These are phyloP conservation scores for Synergus umbraculus DNA, from an alignment of 2,888 invertebrate genomes.

Conservation along the genomic window DNA sequence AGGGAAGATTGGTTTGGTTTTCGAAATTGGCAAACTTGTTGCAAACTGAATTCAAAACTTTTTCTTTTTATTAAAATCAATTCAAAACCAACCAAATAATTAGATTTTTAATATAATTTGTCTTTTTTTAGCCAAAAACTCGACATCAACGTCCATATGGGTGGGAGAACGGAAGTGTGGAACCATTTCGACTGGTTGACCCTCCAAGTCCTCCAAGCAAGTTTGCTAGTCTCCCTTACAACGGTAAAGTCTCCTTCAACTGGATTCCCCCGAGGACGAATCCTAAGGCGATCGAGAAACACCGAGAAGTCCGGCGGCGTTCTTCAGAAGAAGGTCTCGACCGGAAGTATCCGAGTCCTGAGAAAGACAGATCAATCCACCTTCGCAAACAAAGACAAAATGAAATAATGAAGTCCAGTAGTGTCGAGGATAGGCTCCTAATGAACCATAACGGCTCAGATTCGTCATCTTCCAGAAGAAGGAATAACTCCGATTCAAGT, in stretches of 20 bases:
- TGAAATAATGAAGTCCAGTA: slow-evolving; percentile 71
- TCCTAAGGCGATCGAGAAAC: slow-evolving; percentile 80
- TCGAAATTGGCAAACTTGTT: neutral
- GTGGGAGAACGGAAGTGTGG: slow-evolving; percentile 81
- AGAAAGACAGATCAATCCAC: slow-evolving; percentile 58
- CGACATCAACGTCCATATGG: slow-evolving; percentile 87
- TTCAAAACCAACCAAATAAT: neutral
- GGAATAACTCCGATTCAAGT: slow-evolving; percentile 71
- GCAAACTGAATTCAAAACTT: neutral
- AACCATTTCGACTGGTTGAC: slow-evolving; percentile 76
- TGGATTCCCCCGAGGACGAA: slow-evolving; percentile 85
- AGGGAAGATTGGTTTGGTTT: neutral
- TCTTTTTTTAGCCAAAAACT: slow-evolving; percentile 84
- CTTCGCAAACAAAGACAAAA: slow-evolving; percentile 65
- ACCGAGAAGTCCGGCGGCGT: slow-evolving; percentile 87
- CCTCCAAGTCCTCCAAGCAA: slow-evolving; percentile 82
- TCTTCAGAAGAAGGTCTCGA: slow-evolving; percentile 70
- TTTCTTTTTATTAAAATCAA: neutral
- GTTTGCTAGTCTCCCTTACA: slow-evolving; percentile 85
- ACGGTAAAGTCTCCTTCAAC: slow-evolving; percentile 77
- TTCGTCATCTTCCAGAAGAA: slow-evolving; percentile 57
- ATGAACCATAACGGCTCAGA: slow-evolving; percentile 61
- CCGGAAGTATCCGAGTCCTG: slow-evolving; percentile 57
- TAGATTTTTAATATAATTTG: neutral
- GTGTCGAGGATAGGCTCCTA: slow-evolving; percentile 70